phyloP scores from a whole-genome alignment of 2,797 vertebrate species.

The Pseudopleuronectes americanus region DNA sequence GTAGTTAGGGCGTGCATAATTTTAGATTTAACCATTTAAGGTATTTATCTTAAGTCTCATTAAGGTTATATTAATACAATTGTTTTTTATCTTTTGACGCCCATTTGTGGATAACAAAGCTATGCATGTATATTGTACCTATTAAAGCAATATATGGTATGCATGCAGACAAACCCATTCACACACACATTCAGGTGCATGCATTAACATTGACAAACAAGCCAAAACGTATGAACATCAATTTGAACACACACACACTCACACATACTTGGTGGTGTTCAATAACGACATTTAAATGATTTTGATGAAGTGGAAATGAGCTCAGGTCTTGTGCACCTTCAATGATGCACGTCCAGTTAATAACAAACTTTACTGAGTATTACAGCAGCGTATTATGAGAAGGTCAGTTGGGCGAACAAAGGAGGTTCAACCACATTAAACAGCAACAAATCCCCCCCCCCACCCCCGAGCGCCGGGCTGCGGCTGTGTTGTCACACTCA shows the following conservation, averaged over 20 bases:
- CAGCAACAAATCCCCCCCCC: constrained; percentile 18
- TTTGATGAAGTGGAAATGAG: constrained; percentile 42
- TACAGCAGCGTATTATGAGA: constrained; percentile 46
- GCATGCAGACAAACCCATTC: no score
- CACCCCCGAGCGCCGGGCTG: neutral
- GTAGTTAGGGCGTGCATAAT: no score
- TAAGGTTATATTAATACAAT: no score
- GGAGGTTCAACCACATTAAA: constrained; percentile 38
- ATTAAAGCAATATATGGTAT: no score
- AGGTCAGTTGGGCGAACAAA: constrained; percentile 34
- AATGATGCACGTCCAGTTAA: constrained; percentile 59
- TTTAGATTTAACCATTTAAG: no score
- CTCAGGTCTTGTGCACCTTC: constrained; percentile 43
- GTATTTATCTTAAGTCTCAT: no score
- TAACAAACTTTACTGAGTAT: constrained; percentile 42
- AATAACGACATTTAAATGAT: constrained; percentile 48
- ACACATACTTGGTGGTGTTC: constrained; percentile 4
- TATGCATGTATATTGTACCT: no score
- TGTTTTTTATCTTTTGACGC: no score
- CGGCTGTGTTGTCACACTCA: neutral
- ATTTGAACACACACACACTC: neutral
- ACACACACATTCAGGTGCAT: no score
- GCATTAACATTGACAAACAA: no score
- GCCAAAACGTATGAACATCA: no score
- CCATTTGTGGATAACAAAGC: no score